These are phyloP conservation scores for Tetramorium simillimum DNA, from an alignment of 1,140 invertebrate genomes.

Conservation along the genomic window DNA sequence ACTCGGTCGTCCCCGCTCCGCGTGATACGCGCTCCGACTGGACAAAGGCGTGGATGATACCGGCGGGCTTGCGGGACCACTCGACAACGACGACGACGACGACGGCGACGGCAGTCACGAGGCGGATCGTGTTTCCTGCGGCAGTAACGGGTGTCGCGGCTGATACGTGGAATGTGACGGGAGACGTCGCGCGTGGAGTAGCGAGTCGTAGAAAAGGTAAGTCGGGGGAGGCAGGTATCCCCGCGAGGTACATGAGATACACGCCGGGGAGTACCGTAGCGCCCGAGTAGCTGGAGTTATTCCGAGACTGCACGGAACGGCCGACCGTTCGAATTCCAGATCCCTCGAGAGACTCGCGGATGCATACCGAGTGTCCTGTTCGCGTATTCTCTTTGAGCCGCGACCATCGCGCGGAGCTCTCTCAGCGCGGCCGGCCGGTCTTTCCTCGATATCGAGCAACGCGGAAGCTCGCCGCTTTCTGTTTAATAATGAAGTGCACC, in stretches of 20 bases:
- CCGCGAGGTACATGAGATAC: too few relatives aligned
- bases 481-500: not conserved
- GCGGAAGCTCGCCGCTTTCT: not conserved
- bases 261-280: too few relatives aligned
- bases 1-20: not conserved
- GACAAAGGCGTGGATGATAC: constrained; percentile 54
- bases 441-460: not conserved
- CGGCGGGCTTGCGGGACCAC: constrained; percentile 1
- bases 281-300: too few relatives aligned
- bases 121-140: constrained; percentile 48
- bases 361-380: constrained; percentile 39
- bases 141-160: constrained; percentile 56
- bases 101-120: constrained; percentile 23
- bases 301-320: constrained; percentile 5
- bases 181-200: constrained; percentile 54
- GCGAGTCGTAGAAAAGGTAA: constrained; percentile 70
- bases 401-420: not conserved
- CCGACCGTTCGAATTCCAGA: constrained; percentile 30
- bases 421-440: not conserved
- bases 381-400: constrained; percentile 30
- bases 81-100: constrained; percentile 12
- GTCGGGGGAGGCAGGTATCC: not conserved
- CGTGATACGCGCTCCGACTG: not conserved
- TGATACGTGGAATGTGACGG: constrained; percentile 69
- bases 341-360: constrained; percentile 13